A percentile compares a stretch with the other conserved stretches of the same genome.
Evolutionary conservation across 2,113 vertebrate genomes (phyloP).

Genomic region (Alligator sinensis): DNA sequence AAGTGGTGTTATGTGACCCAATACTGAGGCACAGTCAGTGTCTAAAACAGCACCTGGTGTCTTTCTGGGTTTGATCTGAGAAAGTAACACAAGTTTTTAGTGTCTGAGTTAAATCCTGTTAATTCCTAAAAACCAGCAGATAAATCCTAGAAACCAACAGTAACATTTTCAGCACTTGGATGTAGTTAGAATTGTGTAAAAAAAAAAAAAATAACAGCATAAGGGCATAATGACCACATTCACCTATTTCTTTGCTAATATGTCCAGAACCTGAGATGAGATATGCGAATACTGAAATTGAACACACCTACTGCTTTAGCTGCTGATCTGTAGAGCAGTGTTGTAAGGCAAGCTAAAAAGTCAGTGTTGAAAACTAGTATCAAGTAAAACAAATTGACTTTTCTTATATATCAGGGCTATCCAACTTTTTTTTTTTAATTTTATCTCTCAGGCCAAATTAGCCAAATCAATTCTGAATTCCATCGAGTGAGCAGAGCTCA

Average conservation of each 20-base stretch:
- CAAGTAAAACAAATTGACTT: not conserved
- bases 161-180: not conserved
- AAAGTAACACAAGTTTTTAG: rapidly evolving
- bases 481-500: too few relatives aligned
- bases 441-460: too few relatives aligned
- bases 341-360: not conserved
- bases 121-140: not conserved
- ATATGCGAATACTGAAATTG: not conserved
- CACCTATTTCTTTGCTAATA: not conserved
- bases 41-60: rapidly evolving
- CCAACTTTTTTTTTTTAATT: too few relatives aligned
- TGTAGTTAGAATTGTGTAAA: not conserved
- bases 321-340: not conserved
- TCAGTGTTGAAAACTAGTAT: not conserved
- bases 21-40: not conserved
- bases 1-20: not conserved
- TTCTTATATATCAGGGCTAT: not conserved
- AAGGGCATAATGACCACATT: not conserved
- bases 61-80: not conserved
- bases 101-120: too few relatives aligned
- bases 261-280: not conserved
- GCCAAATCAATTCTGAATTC: too few relatives aligned
- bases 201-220: not conserved
- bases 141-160: not conserved
- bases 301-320: not conserved